Percentiles rank a stretch among this genome's conserved stretches.
phyloP scores from a whole-genome alignment of 1,140 invertebrate species.

The Drosophila pseudoananassae region DNA sequence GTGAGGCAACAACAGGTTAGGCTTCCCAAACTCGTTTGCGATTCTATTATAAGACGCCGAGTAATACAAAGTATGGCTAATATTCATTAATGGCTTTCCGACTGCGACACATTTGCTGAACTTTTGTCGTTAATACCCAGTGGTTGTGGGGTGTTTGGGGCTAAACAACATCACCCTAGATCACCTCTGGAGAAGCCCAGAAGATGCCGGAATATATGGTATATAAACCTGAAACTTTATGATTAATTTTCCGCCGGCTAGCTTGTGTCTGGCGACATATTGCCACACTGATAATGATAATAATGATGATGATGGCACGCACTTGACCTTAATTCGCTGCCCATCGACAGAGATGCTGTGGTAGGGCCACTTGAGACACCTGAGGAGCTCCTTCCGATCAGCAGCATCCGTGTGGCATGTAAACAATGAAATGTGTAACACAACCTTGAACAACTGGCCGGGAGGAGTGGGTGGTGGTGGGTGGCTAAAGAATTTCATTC shows the following conservation, averaged over 20 bases:
- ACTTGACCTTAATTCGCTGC: conserved; percentile 59
- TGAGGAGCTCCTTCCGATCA: neutral
- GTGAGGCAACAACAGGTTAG: conserved; percentile 70
- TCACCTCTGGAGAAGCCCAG: too few relatives aligned
- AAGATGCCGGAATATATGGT: too few relatives aligned
- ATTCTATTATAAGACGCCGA: conserved; percentile 43
- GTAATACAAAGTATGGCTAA: conserved; percentile 56
- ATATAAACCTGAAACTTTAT: too few relatives aligned
- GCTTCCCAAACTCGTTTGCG: conserved; percentile 43
- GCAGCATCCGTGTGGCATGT: conserved; percentile 16
- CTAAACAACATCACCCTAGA: too few relatives aligned
- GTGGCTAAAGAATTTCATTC: conserved; percentile 38
- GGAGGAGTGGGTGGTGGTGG: conserved; percentile 30
- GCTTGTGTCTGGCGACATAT: too few relatives aligned
- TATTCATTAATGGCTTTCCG: conserved; percentile 69
- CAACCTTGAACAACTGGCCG: conserved; percentile 39
- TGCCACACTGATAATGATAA: too few relatives aligned
- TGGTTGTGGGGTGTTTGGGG: neutral
- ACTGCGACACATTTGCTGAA: conserved; percentile 35
- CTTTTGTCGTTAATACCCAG: conserved; percentile 27
- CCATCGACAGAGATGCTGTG: too few relatives aligned
- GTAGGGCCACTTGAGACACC: too few relatives aligned
- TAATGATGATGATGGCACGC: conserved; percentile 41
- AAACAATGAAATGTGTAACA: conserved; percentile 56
- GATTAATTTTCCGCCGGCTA: too few relatives aligned